Percentiles rank a stretch among this genome's conserved stretches.
phyloP scores from a whole-genome alignment of 1,140 invertebrate genomes.

The Trinorchestia longiramus region DNA sequence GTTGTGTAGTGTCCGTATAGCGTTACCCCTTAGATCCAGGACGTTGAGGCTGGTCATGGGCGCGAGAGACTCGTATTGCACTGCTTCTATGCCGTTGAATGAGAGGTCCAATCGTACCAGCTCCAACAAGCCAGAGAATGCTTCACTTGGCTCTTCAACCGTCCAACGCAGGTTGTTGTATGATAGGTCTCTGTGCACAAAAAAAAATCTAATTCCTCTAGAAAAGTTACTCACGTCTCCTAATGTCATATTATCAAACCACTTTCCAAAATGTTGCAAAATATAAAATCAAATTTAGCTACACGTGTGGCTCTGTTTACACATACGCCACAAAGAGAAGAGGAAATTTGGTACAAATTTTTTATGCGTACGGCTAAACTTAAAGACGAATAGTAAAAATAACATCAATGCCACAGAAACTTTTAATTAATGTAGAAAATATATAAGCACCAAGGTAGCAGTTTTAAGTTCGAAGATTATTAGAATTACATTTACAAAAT shows the following conservation, averaged over 20 bases:
- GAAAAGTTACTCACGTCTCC: not conserved
- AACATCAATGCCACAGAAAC: not conserved
- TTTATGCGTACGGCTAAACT: no score
- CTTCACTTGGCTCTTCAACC: conserved; percentile 86
- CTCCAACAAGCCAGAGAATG: conserved; percentile 82
- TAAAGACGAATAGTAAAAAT: no score
- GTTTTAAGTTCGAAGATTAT: not conserved
- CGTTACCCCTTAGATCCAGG: conserved; percentile 86
- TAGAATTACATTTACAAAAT: not conserved
- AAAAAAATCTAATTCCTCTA: not conserved
- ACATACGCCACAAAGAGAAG: no score
- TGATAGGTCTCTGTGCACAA: conserved; percentile 75
- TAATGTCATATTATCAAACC: not conserved
- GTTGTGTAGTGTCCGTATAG: conserved; percentile 78
- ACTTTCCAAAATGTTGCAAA: no score
- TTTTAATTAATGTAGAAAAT: not conserved
- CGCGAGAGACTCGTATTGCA: conserved; percentile 59
- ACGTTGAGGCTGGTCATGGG: conserved; percentile 74
- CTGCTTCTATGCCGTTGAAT: conserved; percentile 67
- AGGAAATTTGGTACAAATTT: no score
- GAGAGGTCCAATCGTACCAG: conserved; percentile 81
- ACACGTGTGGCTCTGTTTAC: no score
- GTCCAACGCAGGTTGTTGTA: conserved; percentile 90
- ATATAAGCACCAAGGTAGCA: not conserved
- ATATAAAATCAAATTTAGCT: no score